phyloP scores from a whole-genome alignment of 1,140 invertebrate species.

The Penaeus japonicus region DNA sequence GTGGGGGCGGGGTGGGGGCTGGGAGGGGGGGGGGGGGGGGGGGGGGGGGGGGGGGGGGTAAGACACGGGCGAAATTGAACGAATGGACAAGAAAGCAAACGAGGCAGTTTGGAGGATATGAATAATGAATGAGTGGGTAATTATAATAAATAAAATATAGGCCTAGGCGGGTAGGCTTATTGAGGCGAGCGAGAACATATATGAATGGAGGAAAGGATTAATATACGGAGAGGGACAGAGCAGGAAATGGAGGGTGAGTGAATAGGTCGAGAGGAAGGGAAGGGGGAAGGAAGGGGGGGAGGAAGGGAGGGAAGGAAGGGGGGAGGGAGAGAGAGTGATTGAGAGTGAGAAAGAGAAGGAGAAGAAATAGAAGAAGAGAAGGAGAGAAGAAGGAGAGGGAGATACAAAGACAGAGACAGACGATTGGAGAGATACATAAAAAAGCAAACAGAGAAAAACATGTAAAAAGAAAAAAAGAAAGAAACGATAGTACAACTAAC shows the following conservation, averaged over 20 bases:
- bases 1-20: too few species aligned
- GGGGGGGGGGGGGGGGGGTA: too few species aligned
- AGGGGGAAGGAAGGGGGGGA: background rate
- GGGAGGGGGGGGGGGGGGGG: too few species aligned
- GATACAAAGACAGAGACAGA: background rate
- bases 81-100: too few species aligned
- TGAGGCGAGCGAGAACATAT: too few species aligned
- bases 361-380: background rate
- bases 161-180: too few species aligned
- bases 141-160: too few species aligned
- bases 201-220: too few species aligned
- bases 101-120: too few species aligned
- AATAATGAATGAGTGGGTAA: too few species aligned
- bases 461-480: background rate
- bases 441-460: background rate
- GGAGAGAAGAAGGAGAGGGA: background rate
- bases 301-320: background rate
- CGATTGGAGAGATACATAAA: background rate
- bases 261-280: background rate
- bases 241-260: background rate
- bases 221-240: too few species aligned
- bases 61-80: too few species aligned
- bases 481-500: background rate
- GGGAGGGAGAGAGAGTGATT: background rate
- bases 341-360: background rate